Evolutionary conservation across 2,888 invertebrate genomes (phyloP).

Genomic region (Hydraecia micacea): DNA sequence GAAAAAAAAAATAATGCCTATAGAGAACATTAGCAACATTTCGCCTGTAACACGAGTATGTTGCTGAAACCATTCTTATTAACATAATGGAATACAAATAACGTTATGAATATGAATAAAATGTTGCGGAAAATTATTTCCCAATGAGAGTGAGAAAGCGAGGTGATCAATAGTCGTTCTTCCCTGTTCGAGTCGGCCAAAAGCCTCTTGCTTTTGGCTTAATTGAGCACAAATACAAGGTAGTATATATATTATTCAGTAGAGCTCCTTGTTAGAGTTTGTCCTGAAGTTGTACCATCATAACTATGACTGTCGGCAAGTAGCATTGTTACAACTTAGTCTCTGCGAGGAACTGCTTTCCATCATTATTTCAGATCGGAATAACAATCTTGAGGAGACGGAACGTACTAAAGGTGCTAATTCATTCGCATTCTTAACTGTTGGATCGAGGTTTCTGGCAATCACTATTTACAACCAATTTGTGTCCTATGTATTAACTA

Average conservation of each 20-base stretch:
- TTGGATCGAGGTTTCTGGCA: background rate
- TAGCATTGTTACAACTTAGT: slow-evolving; percentile 20
- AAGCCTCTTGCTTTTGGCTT: background rate
- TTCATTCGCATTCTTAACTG: background rate
- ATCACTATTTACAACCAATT: too few species aligned
- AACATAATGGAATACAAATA: too few species aligned
- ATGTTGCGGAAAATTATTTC: background rate
- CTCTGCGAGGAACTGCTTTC: background rate
- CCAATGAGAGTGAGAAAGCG: too few species aligned
- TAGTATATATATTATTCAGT: background rate
- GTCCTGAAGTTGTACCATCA: slow-evolving; percentile 1
- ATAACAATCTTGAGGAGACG: background rate
- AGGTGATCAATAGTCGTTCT: background rate
- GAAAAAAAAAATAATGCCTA: too few species aligned
- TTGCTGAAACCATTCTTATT: background rate
- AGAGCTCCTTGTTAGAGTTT: slow-evolving; percentile 2
- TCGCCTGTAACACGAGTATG: background rate
- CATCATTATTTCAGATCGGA: background rate
- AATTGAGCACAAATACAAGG: background rate
- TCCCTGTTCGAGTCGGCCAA: too few species aligned
- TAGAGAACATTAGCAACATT: background rate
- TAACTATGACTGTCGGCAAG: background rate
- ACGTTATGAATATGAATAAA: too few species aligned
- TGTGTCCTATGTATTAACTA: too few species aligned
- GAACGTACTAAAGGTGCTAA: background rate